phyloP scores from a whole-genome alignment of 2,797 vertebrate genomes.

The Ctenochaetus hawaiiensis region DNA sequence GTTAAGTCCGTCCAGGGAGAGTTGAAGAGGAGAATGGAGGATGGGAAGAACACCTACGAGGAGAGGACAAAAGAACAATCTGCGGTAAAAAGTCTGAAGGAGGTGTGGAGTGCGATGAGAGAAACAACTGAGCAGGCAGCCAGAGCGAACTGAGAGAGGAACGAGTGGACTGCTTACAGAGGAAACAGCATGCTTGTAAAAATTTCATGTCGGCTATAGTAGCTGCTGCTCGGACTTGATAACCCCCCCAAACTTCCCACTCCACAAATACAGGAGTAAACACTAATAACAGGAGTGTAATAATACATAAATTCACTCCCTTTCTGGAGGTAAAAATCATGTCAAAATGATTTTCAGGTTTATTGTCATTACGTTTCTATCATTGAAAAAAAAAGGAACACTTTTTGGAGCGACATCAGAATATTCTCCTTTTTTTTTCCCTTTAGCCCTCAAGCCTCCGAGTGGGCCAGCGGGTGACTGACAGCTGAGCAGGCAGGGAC shows the following conservation, averaged over 20 bases:
- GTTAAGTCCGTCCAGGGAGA: conserved; percentile 59
- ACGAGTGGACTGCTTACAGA: conserved; percentile 38
- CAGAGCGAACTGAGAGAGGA: conserved; percentile 10
- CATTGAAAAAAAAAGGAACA: background rate
- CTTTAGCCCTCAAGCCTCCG: background rate
- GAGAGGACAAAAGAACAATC: conserved; percentile 46
- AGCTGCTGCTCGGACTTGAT: conserved; percentile 28
- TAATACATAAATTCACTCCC: no score
- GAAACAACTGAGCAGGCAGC: conserved; percentile 37
- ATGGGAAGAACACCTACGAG: conserved; percentile 64
- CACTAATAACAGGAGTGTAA: background rate
- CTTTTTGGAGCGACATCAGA: background rate
- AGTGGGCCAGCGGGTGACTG: conserved; percentile 27
- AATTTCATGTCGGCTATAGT: conserved; percentile 23
- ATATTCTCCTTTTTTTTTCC: background rate
- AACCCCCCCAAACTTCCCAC: background rate
- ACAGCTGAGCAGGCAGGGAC: conserved; percentile 38
- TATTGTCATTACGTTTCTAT: background rate
- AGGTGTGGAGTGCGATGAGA: conserved; percentile 41
- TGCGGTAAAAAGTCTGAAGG: conserved; percentile 50
- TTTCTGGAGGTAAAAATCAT: no score
- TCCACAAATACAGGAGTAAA: background rate
- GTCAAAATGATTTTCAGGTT: no score
- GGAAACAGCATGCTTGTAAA: conserved; percentile 33
- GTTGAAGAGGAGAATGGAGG: conserved; percentile 52